These are phyloP conservation scores for Paramormyrops hopkinsi DNA, from an alignment of 2,797 vertebrate species.

Conservation along the genomic window DNA sequence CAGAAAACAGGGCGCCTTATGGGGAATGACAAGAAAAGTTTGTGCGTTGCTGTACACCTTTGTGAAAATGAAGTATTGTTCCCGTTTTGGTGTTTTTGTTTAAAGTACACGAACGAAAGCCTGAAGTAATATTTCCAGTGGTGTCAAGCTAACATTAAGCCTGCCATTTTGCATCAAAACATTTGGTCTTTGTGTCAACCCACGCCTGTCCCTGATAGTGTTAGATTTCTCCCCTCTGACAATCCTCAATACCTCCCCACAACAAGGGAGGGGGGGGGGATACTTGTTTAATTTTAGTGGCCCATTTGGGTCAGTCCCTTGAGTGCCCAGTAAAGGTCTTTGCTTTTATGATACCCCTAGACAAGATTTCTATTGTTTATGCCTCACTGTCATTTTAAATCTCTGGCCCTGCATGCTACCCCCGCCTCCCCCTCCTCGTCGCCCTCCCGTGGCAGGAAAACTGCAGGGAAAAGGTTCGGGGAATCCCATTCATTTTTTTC, in stretches of 20 bases:
- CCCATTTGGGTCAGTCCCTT: background rate
- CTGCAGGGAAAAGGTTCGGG: slow-evolving; percentile 11
- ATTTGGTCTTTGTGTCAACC: background rate
- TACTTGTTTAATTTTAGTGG: background rate
- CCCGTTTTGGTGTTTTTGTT: background rate
- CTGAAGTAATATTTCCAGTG: background rate
- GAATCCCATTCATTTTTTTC: slow-evolving; percentile 8
- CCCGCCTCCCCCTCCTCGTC: background rate
- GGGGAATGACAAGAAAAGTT: background rate
- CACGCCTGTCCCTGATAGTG: background rate
- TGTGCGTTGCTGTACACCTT: background rate
- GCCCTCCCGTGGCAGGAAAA: background rate
- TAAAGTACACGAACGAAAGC: background rate
- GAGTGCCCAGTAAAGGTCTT: background rate
- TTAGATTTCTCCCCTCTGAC: background rate
- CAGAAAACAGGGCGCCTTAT: background rate
- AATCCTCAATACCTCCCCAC: background rate
- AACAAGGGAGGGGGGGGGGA: background rate
- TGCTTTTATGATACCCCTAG: slow-evolving; percentile 4
- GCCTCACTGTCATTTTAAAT: slow-evolving; percentile 14
- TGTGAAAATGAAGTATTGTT: background rate
- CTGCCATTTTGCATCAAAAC: background rate
- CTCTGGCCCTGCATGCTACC: background rate
- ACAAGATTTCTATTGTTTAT: slow-evolving; percentile 7
- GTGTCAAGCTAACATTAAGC: background rate